These are phyloP conservation scores for Branchellion lobata DNA, from an alignment of 2,888 invertebrate species.

Conservation along the genomic window DNA sequence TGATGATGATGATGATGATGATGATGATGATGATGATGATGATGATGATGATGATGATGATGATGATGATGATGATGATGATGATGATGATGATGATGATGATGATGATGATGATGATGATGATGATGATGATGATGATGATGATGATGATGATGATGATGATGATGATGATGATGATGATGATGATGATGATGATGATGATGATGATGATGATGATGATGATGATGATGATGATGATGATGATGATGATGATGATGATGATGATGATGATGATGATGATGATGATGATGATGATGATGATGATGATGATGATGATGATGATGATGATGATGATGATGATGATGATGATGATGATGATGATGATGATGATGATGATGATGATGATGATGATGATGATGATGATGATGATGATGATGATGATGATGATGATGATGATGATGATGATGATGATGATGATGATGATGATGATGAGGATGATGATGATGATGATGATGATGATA, in stretches of 20 bases:
- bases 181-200: neutral
- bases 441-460: conserved; percentile 31
- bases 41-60: conserved; percentile 25
- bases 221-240: neutral
- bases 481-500: conserved; percentile 28
- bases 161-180: conserved; percentile 36
- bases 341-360: conserved; percentile 31
- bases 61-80: conserved; percentile 27
- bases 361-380: conserved; percentile 31
- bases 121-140: conserved; percentile 11
- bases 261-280: neutral
- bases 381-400: conserved; percentile 30
- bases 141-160: conserved; percentile 27
- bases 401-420: conserved; percentile 31
- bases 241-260: conserved; percentile 19
- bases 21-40: conserved; percentile 27
- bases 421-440: conserved; percentile 31
- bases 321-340: conserved; percentile 30
- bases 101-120: conserved; percentile 34
- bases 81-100: conserved; percentile 36
- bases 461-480: too few relatives aligned
- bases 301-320: neutral
- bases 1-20: conserved; percentile 25
- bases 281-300: neutral
- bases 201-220: neutral